These are phyloP conservation scores for Picus viridis DNA, from an alignment of 2,797 vertebrate species.

Conservation along the genomic window DNA sequence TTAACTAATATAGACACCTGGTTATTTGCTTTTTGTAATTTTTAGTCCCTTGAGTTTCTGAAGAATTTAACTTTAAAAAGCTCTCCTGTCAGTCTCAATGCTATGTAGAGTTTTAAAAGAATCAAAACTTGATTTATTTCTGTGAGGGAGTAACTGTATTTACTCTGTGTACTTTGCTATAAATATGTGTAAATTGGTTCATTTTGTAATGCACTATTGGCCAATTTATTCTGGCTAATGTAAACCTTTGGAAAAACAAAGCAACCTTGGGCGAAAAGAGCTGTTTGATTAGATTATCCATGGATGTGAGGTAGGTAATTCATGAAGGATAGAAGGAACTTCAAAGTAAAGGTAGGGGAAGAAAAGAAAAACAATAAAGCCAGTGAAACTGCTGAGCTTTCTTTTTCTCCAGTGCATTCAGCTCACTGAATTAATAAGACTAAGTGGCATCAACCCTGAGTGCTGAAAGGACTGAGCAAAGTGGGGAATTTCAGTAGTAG, in stretches of 20 bases:
- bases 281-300: constrained; percentile 16
- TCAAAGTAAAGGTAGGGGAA: not conserved
- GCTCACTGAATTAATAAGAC: constrained; percentile 49
- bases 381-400: constrained; percentile 45
- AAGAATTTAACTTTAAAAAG: not conserved
- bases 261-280: not conserved
- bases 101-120: not conserved
- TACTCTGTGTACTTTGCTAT: not conserved
- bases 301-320: not conserved
- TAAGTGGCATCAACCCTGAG: constrained; percentile 7
- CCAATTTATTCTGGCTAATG: not conserved
- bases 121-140: not conserved
- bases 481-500: not conserved
- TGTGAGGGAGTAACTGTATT: not conserved
- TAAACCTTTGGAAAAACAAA: constrained; percentile 35
- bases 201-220: not conserved
- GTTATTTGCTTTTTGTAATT: not conserved
- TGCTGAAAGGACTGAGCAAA: constrained; percentile 18
- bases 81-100: not conserved
- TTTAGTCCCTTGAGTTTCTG: not conserved
- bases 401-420: constrained; percentile 26
- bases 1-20: not conserved
- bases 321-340: not conserved
- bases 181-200: not conserved
- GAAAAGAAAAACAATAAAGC: not conserved